Base-by-base conservation (phyloP, 1,140 invertebrate species). In the Globodera rostochiensis region DNA sequence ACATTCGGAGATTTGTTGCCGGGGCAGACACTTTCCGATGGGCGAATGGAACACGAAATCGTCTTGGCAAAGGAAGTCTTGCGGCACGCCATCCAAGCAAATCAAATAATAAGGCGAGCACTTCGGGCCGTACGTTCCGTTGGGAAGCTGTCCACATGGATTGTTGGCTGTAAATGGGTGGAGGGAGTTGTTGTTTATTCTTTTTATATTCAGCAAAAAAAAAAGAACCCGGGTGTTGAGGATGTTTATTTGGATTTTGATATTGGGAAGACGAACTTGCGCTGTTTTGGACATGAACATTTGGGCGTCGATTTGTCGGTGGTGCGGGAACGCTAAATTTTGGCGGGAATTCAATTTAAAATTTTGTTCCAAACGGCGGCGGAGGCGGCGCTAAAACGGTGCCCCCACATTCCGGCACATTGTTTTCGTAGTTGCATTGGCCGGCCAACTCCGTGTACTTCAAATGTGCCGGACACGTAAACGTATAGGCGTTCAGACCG, bases 371-470 rank as follows among this genome's bases (percentile, higher is more conserved):
- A 19, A 60, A 69, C 47, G 66, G 77, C 15, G 47, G 21, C 49
- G 77, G 64, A 9, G 47, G 53, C n/a, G 66, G 64, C 9, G 21
- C 70, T n/a, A 21, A 19, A 25, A 69, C 70, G 19, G 57, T 64
- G 57, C 77, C 77, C 8, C 77, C 57, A 50, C 77, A 78, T 69
- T 78, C 77, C n/a, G 77, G 77, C 25, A 78, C 77, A 69, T 78
- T 78, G n/a, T 64, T 50, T 36, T 70, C 77, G 70, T 66, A 69
- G 70, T 78, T 64, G 70, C 77, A 78, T 69, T 78, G 77, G 49
- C 49, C 9, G 49, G 64, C 77, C 70, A 53, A 3, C 69, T 78
- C 64, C 6, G 19, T 53, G 46, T 66, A 78, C 49, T 78, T 78
- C 49, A 78, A 47, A 69, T 15, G 49, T n/a, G 13, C 66, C 11